These are phyloP conservation scores for Lasioglossum villosulum DNA, from an alignment of 2,888 invertebrate species.

Conservation along the genomic window DNA sequence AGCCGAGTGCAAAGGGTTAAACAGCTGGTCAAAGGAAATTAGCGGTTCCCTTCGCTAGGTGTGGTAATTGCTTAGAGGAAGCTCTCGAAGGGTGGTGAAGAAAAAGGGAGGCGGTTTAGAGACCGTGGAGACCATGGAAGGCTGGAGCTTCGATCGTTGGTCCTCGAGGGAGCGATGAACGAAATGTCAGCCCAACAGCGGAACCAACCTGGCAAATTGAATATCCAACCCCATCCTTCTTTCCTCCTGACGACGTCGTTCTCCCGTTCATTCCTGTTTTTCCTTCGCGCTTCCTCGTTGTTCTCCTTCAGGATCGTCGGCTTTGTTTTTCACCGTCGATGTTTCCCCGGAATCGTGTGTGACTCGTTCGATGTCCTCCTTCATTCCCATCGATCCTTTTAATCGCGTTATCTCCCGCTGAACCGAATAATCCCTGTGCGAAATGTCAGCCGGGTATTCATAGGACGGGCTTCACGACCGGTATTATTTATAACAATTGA, in stretches of 20 bases:
- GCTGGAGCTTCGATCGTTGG: conserved; percentile 64
- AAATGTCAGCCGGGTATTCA: conserved; percentile 38
- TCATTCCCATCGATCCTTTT: background rate
- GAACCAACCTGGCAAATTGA: conserved; percentile 78
- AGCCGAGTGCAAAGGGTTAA: conserved; percentile 37
- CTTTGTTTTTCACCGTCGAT: background rate
- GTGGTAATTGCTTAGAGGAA: conserved; percentile 34
- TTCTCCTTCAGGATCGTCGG: background rate
- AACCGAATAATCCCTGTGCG: background rate
- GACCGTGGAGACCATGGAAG: conserved; percentile 57
- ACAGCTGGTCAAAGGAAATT: conserved; percentile 26
- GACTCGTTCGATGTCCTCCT: background rate
- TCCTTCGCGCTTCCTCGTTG: background rate
- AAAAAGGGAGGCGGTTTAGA: conserved; percentile 46
- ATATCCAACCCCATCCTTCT: conserved; percentile 69
- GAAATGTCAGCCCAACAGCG: conserved; percentile 80
- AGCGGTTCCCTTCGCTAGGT: background rate
- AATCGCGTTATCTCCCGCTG: background rate
- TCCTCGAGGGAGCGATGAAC: conserved; percentile 77
- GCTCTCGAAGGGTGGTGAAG: background rate
- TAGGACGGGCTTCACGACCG: background rate
- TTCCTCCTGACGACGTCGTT: conserved; percentile 41
- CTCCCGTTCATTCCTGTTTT: conserved; percentile 12
- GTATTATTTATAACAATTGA: conserved; percentile 28
- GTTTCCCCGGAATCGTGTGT: background rate